Evolutionary conservation across 2,113 vertebrate genomes (phyloP).

Genomic region (Tylochromis polylepis): DNA sequence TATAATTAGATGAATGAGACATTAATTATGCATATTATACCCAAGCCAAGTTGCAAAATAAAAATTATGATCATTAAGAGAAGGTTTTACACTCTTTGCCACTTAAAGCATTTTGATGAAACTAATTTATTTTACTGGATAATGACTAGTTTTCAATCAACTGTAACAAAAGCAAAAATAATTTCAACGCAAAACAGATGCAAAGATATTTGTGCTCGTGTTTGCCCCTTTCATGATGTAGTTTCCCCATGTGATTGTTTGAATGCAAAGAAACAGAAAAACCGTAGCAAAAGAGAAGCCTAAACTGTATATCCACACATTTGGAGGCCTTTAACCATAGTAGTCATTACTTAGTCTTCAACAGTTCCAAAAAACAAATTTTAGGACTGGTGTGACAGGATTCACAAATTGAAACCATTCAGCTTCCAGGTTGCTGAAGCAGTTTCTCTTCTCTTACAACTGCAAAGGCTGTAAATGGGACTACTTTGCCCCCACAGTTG

Average conservation of each 20-base stretch:
- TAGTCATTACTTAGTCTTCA: not conserved
- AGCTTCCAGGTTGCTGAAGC: not conserved
- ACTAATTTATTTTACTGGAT: not conserved
- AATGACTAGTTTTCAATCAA: not conserved
- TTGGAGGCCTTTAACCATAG: not conserved
- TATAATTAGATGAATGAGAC: not conserved
- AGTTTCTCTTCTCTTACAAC: not conserved
- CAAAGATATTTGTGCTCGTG: not conserved
- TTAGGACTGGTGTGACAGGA: not conserved
- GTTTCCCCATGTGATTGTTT: not conserved
- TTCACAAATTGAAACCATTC: not conserved
- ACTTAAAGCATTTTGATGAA: not conserved
- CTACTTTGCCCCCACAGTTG: not conserved
- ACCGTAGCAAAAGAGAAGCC: not conserved
- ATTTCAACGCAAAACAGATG: not conserved
- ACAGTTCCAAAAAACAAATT: not conserved
- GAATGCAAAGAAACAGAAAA: not conserved
- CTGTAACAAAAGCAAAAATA: not conserved
- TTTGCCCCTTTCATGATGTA: not conserved
- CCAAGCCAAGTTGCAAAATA: not conserved
- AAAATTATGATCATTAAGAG: accelerated
- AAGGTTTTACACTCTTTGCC: not conserved
- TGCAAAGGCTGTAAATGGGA: not conserved
- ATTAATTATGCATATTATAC: not conserved
- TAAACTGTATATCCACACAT: not conserved